A percentile compares a stretch with the other conserved stretches of the same genome.
Conservation (phyloP, 2,113 vertebrate species). For the Forbesichthys agassizii region DNA sequence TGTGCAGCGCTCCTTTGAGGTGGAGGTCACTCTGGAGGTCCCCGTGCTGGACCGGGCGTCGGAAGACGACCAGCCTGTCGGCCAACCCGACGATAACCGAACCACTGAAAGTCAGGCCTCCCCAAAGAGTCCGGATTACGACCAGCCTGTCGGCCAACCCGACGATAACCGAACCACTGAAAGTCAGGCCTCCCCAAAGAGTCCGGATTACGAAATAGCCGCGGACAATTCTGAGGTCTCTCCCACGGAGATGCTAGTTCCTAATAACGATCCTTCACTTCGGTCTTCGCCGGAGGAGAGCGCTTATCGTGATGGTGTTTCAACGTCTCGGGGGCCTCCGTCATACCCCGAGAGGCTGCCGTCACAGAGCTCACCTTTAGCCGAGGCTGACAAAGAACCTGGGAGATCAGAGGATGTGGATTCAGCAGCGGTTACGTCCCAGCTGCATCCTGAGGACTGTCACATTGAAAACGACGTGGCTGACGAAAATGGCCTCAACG, state of each 20-base stretch:
- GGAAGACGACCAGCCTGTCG: not conserved
- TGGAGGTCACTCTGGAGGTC: conserved; percentile 35
- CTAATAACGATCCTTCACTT: not conserved
- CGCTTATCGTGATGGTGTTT: too few relatives aligned
- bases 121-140: not conserved
- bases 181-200: not conserved
- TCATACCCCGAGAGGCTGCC: not conserved
- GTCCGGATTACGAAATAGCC: not conserved
- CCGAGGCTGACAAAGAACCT: not conserved
- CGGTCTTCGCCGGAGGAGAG: not conserved
- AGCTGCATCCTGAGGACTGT: not conserved
- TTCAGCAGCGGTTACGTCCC: not conserved
- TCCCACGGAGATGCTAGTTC: not conserved
- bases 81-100: not conserved
- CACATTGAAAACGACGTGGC: not conserved
- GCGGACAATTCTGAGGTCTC: not conserved
- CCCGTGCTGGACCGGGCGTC: not conserved
- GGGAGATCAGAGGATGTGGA: not conserved
- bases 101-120: conserved; percentile 1
- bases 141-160: not conserved
- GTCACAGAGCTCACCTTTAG: not conserved
- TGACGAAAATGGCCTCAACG: not conserved
- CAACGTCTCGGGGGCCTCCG: too few relatives aligned
- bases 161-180: not conserved
- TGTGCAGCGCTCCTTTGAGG: conserved; percentile 65